Percentiles rank a stretch among this genome's conserved stretches.
Conservation (phyloP, 2,888 invertebrate genomes). For the Bellardia bayeri region DNA sequence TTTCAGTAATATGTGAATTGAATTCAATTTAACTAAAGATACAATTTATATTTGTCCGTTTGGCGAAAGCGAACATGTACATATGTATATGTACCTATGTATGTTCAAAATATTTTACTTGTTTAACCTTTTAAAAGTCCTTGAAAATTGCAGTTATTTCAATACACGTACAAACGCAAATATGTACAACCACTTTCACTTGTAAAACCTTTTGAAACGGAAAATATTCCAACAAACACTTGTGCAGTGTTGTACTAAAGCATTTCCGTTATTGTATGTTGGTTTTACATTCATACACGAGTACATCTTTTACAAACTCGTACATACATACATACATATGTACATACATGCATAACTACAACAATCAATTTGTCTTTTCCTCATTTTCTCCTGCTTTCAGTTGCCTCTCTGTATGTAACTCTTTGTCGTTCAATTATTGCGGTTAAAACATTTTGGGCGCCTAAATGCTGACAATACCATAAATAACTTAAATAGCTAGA, state of each 20-base stretch:
- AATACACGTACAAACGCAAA: background rate
- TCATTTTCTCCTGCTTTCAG: background rate
- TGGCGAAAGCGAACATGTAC: background rate
- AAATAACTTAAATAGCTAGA: slow-evolving; percentile 54
- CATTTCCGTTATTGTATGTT: slow-evolving; percentile 34
- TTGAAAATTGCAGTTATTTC: slow-evolving; percentile 59
- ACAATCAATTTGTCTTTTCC: background rate
- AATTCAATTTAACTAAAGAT: slow-evolving; percentile 25
- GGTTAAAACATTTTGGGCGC: slow-evolving; percentile 67
- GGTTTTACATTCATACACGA: background rate
- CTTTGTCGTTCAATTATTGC: slow-evolving; percentile 45
- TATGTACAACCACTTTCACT: background rate
- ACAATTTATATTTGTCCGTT: slow-evolving; percentile 14
- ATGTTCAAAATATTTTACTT: slow-evolving; percentile 8
- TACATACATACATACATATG: too few species aligned
- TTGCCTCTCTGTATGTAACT: background rate
- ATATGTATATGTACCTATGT: background rate
- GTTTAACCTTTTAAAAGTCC: slow-evolving; percentile 58
- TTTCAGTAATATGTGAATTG: background rate
- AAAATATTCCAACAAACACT: slow-evolving; percentile 23
- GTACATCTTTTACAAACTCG: background rate
- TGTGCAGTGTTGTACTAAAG: background rate
- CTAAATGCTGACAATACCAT: slow-evolving; percentile 62
- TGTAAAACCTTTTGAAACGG: background rate
- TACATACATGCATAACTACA: too few species aligned